Percentiles rank a stretch among this genome's conserved stretches.
Evolutionary conservation across 2,888 invertebrate genomes (phyloP).

Genomic region (Tipula helvola): DNA sequence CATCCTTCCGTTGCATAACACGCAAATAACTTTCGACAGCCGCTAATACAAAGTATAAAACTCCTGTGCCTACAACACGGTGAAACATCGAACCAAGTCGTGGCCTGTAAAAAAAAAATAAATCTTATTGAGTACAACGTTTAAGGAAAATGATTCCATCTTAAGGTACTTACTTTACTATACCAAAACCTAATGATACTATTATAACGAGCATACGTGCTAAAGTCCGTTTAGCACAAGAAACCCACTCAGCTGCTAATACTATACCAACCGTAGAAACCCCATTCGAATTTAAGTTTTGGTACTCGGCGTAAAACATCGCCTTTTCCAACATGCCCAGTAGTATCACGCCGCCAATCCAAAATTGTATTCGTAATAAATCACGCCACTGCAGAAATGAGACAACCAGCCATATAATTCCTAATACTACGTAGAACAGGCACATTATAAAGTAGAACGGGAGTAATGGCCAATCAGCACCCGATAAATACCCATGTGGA

Average conservation of each 20-base stretch:
- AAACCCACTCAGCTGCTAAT: slow-evolving; percentile 79
- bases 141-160: neutral
- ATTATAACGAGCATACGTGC: slow-evolving; percentile 90
- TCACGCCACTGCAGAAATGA: slow-evolving; percentile 85
- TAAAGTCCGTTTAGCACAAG: slow-evolving; percentile 79
- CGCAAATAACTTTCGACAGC: slow-evolving; percentile 78
- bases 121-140: neutral
- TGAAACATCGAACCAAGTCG: slow-evolving; percentile 80
- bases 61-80: slow-evolving; percentile 73
- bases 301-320: slow-evolving; percentile 82
- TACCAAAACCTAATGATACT: slow-evolving; percentile 89
- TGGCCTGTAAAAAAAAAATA: slow-evolving; percentile 43
- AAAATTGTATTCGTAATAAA: slow-evolving; percentile 82
- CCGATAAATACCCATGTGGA: slow-evolving; percentile 72
- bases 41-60: slow-evolving; percentile 70
- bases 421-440: slow-evolving; percentile 69
- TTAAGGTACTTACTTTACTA: slow-evolving; percentile 63
- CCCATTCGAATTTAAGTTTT: slow-evolving; percentile 59
- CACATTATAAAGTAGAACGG: slow-evolving; percentile 89
- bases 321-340: slow-evolving; percentile 80
- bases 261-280: slow-evolving; percentile 54
- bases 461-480: slow-evolving; percentile 78
- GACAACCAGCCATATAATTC: slow-evolving; percentile 68
- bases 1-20: slow-evolving; percentile 49
- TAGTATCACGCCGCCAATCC: slow-evolving; percentile 87